These are phyloP conservation scores for Pristiophorus japonicus DNA, from an alignment of 2,113 vertebrate species.

Conservation along the genomic window DNA sequence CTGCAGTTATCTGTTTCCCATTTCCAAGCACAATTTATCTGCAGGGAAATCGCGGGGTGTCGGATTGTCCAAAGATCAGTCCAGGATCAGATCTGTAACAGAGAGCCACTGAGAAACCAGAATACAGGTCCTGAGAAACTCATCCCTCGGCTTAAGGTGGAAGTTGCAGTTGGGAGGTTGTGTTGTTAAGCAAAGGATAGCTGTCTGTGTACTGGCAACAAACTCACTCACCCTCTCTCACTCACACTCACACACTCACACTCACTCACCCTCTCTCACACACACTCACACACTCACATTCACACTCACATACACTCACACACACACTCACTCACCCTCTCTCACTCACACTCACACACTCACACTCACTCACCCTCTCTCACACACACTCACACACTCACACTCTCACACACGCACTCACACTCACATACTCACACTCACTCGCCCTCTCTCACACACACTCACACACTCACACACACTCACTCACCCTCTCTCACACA, in stretches of 20 bases:
- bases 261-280: neutral
- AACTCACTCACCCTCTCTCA: neutral
- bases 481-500: no score
- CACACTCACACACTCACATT: no score
- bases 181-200: neutral
- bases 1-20: neutral
- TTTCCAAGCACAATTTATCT: neutral
- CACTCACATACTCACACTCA: no score
- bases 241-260: neutral
- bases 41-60: neutral
- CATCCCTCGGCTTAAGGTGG: neutral
- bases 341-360: no score
- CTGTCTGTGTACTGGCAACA: neutral
- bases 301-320: no score
- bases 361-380: no score
- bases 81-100: neutral
- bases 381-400: no score
- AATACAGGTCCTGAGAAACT: neutral
- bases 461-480: no score
- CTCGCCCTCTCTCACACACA: no score
- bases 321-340: no score
- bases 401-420: no score
- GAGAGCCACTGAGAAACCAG: neutral
- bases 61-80: neutral
- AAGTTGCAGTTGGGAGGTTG: neutral